phyloP scores from a whole-genome alignment of 2,113 vertebrate species.

The Stigmatopora argus region DNA sequence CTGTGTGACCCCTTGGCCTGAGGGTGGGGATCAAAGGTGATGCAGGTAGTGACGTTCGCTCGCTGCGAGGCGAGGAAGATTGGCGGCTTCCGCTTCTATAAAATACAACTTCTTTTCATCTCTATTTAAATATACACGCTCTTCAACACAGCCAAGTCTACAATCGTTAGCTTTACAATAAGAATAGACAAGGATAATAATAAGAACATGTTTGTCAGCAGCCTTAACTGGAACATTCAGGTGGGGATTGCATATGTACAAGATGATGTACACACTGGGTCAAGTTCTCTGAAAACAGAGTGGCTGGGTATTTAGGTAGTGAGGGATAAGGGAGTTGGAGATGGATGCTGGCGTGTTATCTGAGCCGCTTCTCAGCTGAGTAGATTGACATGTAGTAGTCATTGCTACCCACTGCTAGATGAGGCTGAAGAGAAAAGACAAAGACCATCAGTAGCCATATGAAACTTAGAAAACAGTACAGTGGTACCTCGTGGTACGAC shows the following conservation, averaged over 20 bases:
- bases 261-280: constrained; percentile 66
- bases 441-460: background rate
- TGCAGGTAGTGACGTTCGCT: constrained; percentile 45
- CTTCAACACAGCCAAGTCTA: constrained; percentile 70
- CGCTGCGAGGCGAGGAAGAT: constrained; percentile 20
- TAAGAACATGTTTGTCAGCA: constrained; percentile 75
- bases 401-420: constrained; percentile 95
- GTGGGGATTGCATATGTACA: constrained; percentile 82
- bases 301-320: constrained; percentile 10
- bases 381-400: constrained; percentile 99
- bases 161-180: constrained; percentile 74
- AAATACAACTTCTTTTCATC: constrained; percentile 65
- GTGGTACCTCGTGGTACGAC: too few relatives aligned
- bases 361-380: constrained; percentile 92
- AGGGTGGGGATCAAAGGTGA: background rate
- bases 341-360: constrained; percentile 76
- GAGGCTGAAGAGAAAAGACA: constrained; percentile 73
- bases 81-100: constrained; percentile 49
- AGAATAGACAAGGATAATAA: constrained; percentile 67
- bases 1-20: background rate
- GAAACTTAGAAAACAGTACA: too few relatives aligned
- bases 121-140: constrained; percentile 70
- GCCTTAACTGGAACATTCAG: constrained; percentile 81
- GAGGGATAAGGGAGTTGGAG: background rate
- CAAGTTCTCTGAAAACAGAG: constrained; percentile 37